A percentile compares a stretch with the other conserved stretches of the same genome.
Evolutionary conservation across 2,113 vertebrate genomes (phyloP).

Genomic region (Hucho hucho): DNA sequence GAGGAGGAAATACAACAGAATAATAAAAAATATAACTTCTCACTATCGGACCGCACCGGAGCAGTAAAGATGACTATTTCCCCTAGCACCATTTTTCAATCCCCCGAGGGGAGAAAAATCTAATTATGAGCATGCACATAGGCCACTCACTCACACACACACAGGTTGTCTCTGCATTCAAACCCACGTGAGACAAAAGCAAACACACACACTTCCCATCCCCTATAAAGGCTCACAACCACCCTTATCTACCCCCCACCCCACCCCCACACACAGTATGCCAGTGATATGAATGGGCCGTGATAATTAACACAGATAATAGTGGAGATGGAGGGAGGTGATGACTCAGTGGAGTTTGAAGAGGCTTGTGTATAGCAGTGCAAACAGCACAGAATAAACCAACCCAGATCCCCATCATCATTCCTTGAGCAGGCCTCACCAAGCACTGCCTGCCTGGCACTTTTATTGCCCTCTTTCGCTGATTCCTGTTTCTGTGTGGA

Average conservation of each 20-base stretch:
- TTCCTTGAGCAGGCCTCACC: conserved; percentile 45
- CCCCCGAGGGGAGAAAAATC: conserved; percentile 53
- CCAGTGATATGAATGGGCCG: conserved; percentile 49
- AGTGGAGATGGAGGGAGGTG: conserved; percentile 28
- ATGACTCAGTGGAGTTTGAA: conserved; percentile 34
- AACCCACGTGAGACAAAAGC: background rate
- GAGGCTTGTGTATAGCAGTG: conserved; percentile 45
- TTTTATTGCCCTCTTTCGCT: conserved; percentile 65
- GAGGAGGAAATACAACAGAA: conserved; percentile 48
- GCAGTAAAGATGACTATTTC: conserved; percentile 68
- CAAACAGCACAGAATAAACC: conserved; percentile 67
- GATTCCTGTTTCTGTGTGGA: conserved; percentile 58
- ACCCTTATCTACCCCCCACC: too few species aligned
- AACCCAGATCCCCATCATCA: conserved; percentile 61
- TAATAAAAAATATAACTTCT: conserved; percentile 68
- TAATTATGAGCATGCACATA: conserved; percentile 48
- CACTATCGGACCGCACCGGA: conserved; percentile 66
- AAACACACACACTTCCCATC: conserved; percentile 12
- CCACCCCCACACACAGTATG: conserved; percentile 18
- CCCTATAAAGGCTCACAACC: conserved; percentile 54
- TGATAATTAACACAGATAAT: conserved; percentile 70
- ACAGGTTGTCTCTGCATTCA: background rate
- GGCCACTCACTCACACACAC: conserved; percentile 10
- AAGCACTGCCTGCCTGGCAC: conserved; percentile 11
- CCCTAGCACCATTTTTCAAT: conserved; percentile 25